Conservation (phyloP, 2,113 vertebrate genomes). For the Gracilinanus agilis region DNA sequence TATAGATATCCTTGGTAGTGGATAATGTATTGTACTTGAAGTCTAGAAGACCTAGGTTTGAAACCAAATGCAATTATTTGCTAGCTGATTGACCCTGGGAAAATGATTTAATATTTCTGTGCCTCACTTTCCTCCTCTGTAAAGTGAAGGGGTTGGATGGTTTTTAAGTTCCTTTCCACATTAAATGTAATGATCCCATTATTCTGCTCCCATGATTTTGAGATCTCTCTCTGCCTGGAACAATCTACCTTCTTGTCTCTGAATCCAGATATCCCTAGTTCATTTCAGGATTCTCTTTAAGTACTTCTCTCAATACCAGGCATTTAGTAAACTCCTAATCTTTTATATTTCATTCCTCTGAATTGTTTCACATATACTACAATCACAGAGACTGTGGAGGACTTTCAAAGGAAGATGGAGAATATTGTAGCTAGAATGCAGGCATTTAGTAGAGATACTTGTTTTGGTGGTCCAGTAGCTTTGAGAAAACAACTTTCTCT, state of each 20-base stretch:
- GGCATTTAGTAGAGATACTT: too few relatives aligned
- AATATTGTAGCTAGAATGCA: not conserved
- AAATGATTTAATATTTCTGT: not conserved
- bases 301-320: not conserved
- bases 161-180: too few relatives aligned
- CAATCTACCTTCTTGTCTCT: not conserved
- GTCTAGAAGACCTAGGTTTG: not conserved
- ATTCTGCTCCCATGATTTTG: too few relatives aligned
- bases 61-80: not conserved
- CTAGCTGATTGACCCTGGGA: not conserved
- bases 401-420: not conserved
- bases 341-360: not conserved
- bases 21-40: not conserved
- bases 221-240: too few relatives aligned
- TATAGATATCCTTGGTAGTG: not conserved
- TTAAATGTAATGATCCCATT: too few relatives aligned
- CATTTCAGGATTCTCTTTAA: not conserved
- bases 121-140: not conserved
- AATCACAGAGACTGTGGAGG: not conserved
- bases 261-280: not conserved
- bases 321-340: not conserved
- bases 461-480: not conserved
- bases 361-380: not conserved
- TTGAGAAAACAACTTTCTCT: not conserved
- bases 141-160: too few relatives aligned